A percentile compares a stretch with the other conserved stretches of the same genome.
Conservation (phyloP, 2,797 vertebrate species). For the Dallia pectoralis region DNA sequence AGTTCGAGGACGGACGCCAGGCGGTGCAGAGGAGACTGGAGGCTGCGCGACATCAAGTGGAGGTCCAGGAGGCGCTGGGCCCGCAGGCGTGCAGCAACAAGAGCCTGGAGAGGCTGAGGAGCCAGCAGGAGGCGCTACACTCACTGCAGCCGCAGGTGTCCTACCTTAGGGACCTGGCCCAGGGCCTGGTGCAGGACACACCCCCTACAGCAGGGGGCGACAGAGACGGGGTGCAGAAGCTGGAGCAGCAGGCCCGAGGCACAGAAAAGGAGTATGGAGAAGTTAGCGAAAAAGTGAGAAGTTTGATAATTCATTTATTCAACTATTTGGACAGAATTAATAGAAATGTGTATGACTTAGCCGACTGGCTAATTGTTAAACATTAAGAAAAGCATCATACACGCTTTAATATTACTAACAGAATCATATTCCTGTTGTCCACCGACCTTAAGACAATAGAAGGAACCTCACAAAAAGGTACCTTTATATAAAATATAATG, state of each 20-base stretch:
- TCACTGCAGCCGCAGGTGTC: conserved; percentile 88
- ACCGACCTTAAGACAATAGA: too few species aligned
- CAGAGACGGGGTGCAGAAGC: conserved; percentile 76
- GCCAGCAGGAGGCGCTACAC: conserved; percentile 86
- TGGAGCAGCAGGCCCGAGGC: conserved; percentile 78
- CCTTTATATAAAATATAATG: not conserved
- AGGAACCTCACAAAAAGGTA: not conserved
- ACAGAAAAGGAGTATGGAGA: conserved; percentile 81
- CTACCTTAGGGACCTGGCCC: conserved; percentile 89
- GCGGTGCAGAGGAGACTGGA: conserved; percentile 92
- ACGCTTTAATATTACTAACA: too few species aligned
- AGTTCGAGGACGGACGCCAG: conserved; percentile 91
- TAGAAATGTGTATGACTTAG: too few species aligned
- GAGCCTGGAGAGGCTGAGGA: conserved; percentile 89
- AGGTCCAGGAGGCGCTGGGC: conserved; percentile 93
- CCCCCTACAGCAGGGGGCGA: conserved; percentile 71
- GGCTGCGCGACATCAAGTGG: conserved; percentile 90
- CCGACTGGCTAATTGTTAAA: too few species aligned
- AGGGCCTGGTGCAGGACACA: conserved; percentile 87
- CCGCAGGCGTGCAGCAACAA: conserved; percentile 94
- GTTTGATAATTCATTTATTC: not conserved
- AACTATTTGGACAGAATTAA: too few species aligned
- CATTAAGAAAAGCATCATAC: too few species aligned
- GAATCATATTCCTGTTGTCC: too few species aligned
- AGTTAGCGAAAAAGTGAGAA: conserved; percentile 81